These are phyloP conservation scores for Xestia ashworthii DNA, from an alignment of 2,888 invertebrate species.

Conservation along the genomic window DNA sequence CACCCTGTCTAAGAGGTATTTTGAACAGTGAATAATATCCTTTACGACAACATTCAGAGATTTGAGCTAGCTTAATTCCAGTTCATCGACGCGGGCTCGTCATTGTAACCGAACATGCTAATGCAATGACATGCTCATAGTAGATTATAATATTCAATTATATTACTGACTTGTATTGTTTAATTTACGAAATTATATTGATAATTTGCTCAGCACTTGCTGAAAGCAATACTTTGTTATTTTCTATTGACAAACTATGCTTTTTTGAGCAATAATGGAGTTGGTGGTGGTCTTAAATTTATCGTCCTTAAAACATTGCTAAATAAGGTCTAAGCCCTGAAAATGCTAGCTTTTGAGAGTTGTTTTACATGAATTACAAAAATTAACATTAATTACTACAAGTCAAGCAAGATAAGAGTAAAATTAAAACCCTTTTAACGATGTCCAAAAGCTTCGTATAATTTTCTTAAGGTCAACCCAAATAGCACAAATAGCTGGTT, in stretches of 20 bases:
- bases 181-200: not conserved
- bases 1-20: not conserved
- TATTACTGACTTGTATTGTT: not conserved
- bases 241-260: not conserved
- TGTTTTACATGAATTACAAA: not conserved
- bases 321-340: too few relatives aligned
- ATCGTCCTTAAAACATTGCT: not conserved
- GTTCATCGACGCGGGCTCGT: conserved; percentile 34
- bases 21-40: conserved; percentile 15
- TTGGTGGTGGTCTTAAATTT: not conserved
- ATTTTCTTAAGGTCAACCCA: conserved; percentile 26
- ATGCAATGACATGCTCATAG: not conserved
- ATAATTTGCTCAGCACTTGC: not conserved
- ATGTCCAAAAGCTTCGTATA: not conserved
- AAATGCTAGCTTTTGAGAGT: not conserved
- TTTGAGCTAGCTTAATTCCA: conserved; percentile 46
- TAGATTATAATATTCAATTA: conserved; percentile 5
- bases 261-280: not conserved
- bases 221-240: not conserved
- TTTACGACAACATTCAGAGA: conserved; percentile 42
- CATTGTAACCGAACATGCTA: conserved; percentile 21
- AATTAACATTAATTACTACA: not conserved
- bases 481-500: too few relatives aligned
- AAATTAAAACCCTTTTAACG: not conserved
- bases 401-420: not conserved